A percentile compares a stretch with the other conserved stretches of the same genome.
Conservation (phyloP, 2,888 invertebrate species). For the Drosophila sordidula region DNA sequence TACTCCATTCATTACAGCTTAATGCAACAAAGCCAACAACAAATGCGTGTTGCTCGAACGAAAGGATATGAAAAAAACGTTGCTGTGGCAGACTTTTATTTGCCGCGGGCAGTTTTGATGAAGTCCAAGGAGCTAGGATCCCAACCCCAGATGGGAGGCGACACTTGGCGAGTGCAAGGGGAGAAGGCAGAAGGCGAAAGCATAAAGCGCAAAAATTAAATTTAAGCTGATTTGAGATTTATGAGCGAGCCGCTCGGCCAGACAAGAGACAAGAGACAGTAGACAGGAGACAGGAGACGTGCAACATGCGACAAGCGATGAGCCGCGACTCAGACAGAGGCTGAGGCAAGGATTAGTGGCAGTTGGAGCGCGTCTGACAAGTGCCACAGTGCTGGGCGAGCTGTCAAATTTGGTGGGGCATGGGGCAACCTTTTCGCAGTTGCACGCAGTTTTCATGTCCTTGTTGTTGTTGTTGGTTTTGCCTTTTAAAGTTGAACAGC, state of each 20-base stretch:
- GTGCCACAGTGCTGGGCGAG: conserved; percentile 15
- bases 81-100: conserved; percentile 51
- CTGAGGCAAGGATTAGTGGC: conserved; percentile 50
- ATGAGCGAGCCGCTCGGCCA: conserved; percentile 14
- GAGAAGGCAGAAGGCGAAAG: conserved; percentile 11
- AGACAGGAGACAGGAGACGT: conserved; percentile 7
- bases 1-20: neutral
- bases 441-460: conserved; percentile 43
- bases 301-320: conserved; percentile 17
- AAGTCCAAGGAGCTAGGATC: conserved; percentile 1
- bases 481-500: conserved; percentile 27
- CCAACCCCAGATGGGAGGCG: neutral
- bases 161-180: conserved; percentile 16
- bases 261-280: neutral
- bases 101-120: conserved; percentile 47
- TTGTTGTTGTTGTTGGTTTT: conserved; percentile 1
- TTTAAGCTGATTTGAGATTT: conserved; percentile 74
- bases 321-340: conserved; percentile 5
- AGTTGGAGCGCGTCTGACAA: conserved; percentile 27
- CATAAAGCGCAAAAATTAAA: conserved; percentile 61
- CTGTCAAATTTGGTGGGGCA: conserved; percentile 9
- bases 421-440: conserved; percentile 22
- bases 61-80: conserved; percentile 1
- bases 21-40: neutral
- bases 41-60: conserved; percentile 4